Percentiles rank a stretch among this genome's conserved stretches.
These are phyloP conservation scores for Zelostemma sp. DNA, from an alignment of 1,140 invertebrate genomes.

Conservation along the genomic window DNA sequence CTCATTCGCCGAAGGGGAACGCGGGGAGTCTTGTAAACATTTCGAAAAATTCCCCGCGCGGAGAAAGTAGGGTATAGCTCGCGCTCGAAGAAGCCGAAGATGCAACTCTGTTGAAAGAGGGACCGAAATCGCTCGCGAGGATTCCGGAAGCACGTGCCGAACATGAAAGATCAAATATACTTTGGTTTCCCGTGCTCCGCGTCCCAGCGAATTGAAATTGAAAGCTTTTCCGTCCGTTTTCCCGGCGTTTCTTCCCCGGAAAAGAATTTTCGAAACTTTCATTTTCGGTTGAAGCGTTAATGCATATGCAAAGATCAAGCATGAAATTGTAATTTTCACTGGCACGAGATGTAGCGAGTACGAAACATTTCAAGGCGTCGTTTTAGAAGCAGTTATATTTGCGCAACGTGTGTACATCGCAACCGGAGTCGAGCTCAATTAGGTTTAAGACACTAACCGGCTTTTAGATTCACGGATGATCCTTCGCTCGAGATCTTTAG, in stretches of 20 bases:
- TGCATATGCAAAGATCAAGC: slow-evolving; percentile 8
- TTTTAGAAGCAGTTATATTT: slow-evolving; percentile 44
- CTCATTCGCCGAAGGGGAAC: slow-evolving; percentile 11
- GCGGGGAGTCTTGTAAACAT: slow-evolving; percentile 22
- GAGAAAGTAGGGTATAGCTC: slow-evolving; percentile 66
- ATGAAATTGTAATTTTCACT: slow-evolving; percentile 19
- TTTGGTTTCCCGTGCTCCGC: too few relatives aligned
- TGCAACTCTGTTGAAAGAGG: too few relatives aligned
- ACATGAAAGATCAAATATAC: too few relatives aligned
- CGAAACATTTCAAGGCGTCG: slow-evolving; percentile 24
- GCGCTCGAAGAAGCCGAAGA: slow-evolving; percentile 38
- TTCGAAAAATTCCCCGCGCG: slow-evolving; percentile 61
- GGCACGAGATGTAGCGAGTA: slow-evolving; percentile 32
- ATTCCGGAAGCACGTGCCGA: slow-evolving; percentile 4
- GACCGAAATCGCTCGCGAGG: neutral
- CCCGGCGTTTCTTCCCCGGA: neutral
- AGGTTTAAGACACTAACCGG: slow-evolving; percentile 41
- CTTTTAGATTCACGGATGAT: slow-evolving; percentile 38
- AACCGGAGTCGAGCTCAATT: slow-evolving; percentile 43
- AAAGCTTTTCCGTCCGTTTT: too few relatives aligned
- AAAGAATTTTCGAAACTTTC: neutral
- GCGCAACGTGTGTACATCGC: slow-evolving; percentile 30
- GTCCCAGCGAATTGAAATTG: too few relatives aligned
- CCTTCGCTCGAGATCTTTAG: slow-evolving; percentile 28
- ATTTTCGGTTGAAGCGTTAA: neutral